These are phyloP conservation scores for Hypanus sabinus DNA, from an alignment of 2,113 vertebrate species.

Conservation along the genomic window DNA sequence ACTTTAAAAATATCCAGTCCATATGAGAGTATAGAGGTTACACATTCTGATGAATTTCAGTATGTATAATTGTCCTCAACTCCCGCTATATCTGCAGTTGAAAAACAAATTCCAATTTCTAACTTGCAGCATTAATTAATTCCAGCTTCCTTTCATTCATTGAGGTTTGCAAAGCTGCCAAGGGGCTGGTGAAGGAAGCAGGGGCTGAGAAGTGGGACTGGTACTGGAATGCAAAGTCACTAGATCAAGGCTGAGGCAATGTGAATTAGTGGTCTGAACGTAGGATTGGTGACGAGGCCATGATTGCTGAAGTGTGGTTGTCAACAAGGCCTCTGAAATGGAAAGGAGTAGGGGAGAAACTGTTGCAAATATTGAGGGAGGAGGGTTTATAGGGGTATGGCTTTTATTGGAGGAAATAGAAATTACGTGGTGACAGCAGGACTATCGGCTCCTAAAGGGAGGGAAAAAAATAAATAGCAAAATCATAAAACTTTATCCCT, in stretches of 20 bases:
- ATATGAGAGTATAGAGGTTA: too few species aligned
- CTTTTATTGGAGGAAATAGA: neutral
- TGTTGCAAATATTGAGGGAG: neutral
- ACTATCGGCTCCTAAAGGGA: neutral
- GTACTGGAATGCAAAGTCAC: neutral
- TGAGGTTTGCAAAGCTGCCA: neutral
- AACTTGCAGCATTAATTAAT: neutral
- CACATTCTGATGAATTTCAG: too few species aligned
- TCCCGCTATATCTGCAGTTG: too few species aligned
- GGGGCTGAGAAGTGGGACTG: neutral
- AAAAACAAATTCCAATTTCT: neutral
- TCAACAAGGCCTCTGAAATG: neutral
- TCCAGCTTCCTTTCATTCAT: neutral
- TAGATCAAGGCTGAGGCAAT: neutral
- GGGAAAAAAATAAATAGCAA: neutral
- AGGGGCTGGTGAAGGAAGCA: neutral
- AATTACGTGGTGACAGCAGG: neutral
- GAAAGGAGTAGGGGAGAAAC: neutral
- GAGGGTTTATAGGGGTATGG: neutral
- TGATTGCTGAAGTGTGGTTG: neutral
- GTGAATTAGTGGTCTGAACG: neutral
- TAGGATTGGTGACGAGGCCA: neutral
- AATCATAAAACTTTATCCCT: neutral
- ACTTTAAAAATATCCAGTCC: too few species aligned
- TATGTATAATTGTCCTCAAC: too few species aligned